Base-by-base conservation (phyloP, 2,797 vertebrate species). In the Microhierax caerulescens region DNA sequence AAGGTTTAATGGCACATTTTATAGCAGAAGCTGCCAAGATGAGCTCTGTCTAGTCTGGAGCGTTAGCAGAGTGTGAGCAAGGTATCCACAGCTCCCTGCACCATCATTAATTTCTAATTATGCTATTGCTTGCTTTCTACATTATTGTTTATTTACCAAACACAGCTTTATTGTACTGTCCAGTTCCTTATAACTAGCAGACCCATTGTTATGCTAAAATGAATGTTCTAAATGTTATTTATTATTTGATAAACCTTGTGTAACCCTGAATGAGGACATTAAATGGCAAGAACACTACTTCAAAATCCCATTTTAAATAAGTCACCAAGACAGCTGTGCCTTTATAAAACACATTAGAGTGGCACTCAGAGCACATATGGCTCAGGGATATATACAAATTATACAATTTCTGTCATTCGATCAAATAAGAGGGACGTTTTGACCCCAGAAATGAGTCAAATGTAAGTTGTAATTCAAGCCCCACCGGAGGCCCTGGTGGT, bases 321-420 rank as follows among this genome's bases (percentile, higher is more conserved):
- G 98, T 98, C 97, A 98, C 98, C 95, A 95, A 97, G 97, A 98
- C 98, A 98, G 98, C 98, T 98, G 98, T 97, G 95, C 98, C 98
- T 98, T 98, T 98, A 98, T 98, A 98, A 98, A 98, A 98, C 98
- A 98, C 98, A 99, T 99, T 99, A 99, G 98, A 97, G 98, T 97
- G 97, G 98, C 98, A 98, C 98, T 98, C 98, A 98, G 98, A 98
- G 97, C 98, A 98, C 98, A 97, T 98, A 97, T 98, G 98, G 98
- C 98, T 98, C 97, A 98, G 98, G 98, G 98, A 99, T 99, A 99
- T 98, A 98, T 98, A 98, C 98, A 98, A 98, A 99, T 99, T 98
- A 98, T 98, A 98, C 98, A 98, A 98, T 99, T 98, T 98, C 98
- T 98, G 98, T 98, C 98, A 98, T 97, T 98, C 97, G 98, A 98